Percentiles rank a stretch among this genome's conserved stretches.
Evolutionary conservation across 2,113 vertebrate species (phyloP).

Genomic region (Nerophis lumbriciformis): DNA sequence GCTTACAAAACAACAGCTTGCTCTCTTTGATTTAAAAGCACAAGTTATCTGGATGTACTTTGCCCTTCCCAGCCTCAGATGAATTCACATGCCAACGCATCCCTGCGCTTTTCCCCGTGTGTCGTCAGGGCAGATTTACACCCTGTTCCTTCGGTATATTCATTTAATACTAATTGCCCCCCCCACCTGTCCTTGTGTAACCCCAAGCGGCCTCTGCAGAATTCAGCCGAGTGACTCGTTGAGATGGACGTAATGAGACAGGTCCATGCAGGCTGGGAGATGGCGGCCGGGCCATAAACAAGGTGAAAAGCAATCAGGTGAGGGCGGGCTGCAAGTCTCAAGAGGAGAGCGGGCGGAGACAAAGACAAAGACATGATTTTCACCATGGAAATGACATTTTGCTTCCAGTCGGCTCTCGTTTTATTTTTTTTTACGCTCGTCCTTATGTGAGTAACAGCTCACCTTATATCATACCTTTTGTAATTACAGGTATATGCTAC

Average conservation of each 20-base stretch:
- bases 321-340: constrained; percentile 45
- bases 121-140: constrained; percentile 46
- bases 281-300: constrained; percentile 55
- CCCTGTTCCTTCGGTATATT: constrained; percentile 20
- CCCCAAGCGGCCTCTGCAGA: constrained; percentile 23
- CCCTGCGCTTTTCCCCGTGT: constrained; percentile 33
- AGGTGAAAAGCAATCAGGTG: constrained; percentile 65
- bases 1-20: constrained; percentile 16
- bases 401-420: constrained; percentile 35
- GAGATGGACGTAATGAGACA: constrained; percentile 68
- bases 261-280: constrained; percentile 51
- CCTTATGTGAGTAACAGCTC: constrained; percentile 29
- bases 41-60: constrained; percentile 14
- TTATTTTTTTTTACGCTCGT: constrained; percentile 17
- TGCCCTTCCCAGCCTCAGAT: constrained; percentile 40
- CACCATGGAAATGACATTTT: constrained; percentile 35
- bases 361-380: constrained; percentile 31
- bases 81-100: constrained; percentile 21
- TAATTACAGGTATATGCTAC: background rate
- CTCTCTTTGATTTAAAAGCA: constrained; percentile 23
- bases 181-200: constrained; percentile 56
- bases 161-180: constrained; percentile 37
- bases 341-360: constrained; percentile 33
- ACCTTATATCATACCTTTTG: constrained; percentile 25
- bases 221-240: constrained; percentile 53